Conservation (phyloP, 2,888 invertebrate genomes). For the Reticulitermes lucifugus region DNA sequence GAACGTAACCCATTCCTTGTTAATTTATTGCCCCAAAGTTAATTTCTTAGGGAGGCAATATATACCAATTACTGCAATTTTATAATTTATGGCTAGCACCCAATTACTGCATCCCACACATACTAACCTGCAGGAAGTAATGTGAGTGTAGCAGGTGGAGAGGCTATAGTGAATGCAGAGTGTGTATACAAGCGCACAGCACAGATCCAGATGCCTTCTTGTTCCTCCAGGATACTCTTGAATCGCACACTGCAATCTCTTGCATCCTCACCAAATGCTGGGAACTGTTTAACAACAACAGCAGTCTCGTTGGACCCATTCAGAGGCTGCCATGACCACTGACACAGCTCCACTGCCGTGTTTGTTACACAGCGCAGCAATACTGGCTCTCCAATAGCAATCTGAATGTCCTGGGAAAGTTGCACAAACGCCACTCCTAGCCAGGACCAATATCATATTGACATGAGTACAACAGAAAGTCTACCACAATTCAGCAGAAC, state of each 20-base stretch:
- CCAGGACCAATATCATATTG: not conserved
- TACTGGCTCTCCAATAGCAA: conserved; percentile 61
- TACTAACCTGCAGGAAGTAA: conserved; percentile 60
- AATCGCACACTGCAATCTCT: conserved; percentile 62
- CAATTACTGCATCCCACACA: not conserved
- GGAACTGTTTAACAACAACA: conserved; percentile 59
- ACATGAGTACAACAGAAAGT: no score
- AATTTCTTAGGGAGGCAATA: no score
- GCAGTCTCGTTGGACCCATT: conserved; percentile 53
- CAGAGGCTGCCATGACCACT: conserved; percentile 61
- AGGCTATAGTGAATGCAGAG: conserved; percentile 60
- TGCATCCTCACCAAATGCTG: conserved; percentile 60
- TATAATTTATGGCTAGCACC: no score
- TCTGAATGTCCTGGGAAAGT: conserved; percentile 61
- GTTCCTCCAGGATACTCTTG: conserved; percentile 61
- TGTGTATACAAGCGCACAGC: conserved; percentile 60
- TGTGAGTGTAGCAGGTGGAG: conserved; percentile 60
- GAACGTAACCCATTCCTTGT: no score
- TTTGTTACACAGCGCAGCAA: conserved; percentile 61
- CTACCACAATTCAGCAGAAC: no score
- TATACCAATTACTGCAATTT: no score
- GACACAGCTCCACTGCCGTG: conserved; percentile 61
- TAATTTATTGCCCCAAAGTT: no score
- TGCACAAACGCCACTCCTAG: conserved; percentile 61
- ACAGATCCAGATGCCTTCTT: conserved; percentile 63